Evolutionary conservation across 2,113 vertebrate species (phyloP), one percentile per base, ranked within the genome.

Genomic region (Alligator mississippiensis): DNA sequence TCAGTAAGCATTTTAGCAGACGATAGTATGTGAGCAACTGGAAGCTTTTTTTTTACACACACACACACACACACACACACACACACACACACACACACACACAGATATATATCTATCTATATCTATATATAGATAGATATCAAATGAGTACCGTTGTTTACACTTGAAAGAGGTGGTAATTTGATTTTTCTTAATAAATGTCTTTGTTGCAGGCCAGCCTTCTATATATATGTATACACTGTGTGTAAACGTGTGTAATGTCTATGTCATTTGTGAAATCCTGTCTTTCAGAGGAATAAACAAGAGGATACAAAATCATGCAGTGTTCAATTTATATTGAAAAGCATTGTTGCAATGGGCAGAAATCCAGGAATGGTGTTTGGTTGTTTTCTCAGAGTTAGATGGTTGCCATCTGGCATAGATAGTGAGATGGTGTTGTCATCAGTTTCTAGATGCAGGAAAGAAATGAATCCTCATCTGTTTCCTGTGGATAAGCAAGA

Each of bases 401-500:
- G 98, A 98, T 98, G 98, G 98, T 98, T 98, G 98, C 98, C 98
- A 98, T 98, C 98, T 98, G 98, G 98, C 98, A 98, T 96, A 98
- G 98, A 98, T 98, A 98, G 98, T 98, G 98, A 98, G 98, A 98
- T 98, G 97, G 97, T 93, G 97, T 98, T 99, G 99, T 99, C 98
- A 99, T 98, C 98, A 98, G 98, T 99, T 99, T 98, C 98, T 98
- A 98, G 98, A 99, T 98, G 98, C 98, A 98, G 98, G 99, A 99
- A 99, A 98, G 98, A 98, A 98, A 98, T 98, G 96, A 98, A 98
- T 99, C 98, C 98, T 98, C 98, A 98, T 99, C 99, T 99, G 99
- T 99, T 99, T 99, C 99, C 99, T 99, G 99, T 98, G 99, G 99
- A 99, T 99, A 99, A 99, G 98, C 98, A 97, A 98, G 98, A 97